These are phyloP conservation scores for Diachasmimorpha longicaudata DNA, from an alignment of 1,140 invertebrate species.

Conservation along the genomic window DNA sequence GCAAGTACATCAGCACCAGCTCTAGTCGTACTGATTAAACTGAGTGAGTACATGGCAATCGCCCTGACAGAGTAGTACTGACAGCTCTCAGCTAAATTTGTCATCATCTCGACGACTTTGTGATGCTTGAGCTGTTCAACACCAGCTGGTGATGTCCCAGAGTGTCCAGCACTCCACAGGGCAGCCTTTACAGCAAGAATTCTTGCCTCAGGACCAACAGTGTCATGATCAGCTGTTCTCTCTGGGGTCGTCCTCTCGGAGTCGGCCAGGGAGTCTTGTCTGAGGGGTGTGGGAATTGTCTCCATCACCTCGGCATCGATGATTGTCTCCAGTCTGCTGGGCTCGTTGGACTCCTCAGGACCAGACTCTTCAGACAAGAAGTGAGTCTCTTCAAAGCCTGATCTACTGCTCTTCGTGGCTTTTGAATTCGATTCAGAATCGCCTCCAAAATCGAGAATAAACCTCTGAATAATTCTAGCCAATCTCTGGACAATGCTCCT, in stretches of 20 bases:
- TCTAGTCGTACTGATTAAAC: conserved; percentile 81
- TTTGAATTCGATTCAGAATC: conserved; percentile 35
- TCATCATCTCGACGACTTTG: conserved; percentile 68
- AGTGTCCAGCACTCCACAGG: conserved; percentile 87
- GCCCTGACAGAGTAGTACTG: conserved; percentile 86
- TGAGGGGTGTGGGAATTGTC: conserved; percentile 37
- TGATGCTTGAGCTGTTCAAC: conserved; percentile 72
- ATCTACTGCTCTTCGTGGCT: conserved; percentile 36
- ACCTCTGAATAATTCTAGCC: conserved; percentile 48
- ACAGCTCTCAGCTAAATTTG: conserved; percentile 76
- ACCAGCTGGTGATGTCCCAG: conserved; percentile 77
- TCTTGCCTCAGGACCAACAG: conserved; percentile 52
- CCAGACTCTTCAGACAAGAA: conserved; percentile 43
- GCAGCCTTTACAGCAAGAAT: conserved; percentile 83
- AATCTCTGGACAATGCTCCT: conserved; percentile 55
- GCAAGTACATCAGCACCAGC: conserved; percentile 79
- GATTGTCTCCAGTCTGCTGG: conserved; percentile 54
- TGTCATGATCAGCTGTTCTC: conserved; percentile 47
- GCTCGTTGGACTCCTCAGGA: conserved; percentile 41
- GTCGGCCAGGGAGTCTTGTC: conserved; percentile 48
- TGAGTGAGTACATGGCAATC: conserved; percentile 87
- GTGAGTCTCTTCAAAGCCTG: conserved; percentile 40
- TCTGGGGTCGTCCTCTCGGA: conserved; percentile 55
- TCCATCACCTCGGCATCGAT: conserved; percentile 53
- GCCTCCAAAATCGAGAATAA: conserved; percentile 45